Evolutionary conservation across 1,140 invertebrate genomes (phyloP).

Genomic region (Aleiodes sp.): DNA sequence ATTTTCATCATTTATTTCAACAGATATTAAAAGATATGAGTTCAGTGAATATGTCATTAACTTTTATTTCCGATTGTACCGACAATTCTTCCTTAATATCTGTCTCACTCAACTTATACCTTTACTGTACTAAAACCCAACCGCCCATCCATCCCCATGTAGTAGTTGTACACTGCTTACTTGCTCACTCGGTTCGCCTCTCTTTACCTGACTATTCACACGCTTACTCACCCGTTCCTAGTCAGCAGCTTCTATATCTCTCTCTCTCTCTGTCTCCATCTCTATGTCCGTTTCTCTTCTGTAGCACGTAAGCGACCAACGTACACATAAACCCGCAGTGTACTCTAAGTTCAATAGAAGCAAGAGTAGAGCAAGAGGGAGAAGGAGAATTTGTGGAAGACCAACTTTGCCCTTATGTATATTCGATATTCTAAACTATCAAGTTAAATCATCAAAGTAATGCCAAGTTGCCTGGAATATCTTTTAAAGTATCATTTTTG

Average conservation of each 20-base stretch:
- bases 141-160: constrained; percentile 8
- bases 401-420: constrained; percentile 6
- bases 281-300: constrained; percentile 25
- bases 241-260: constrained; percentile 2
- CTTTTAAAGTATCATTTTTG: too few species aligned
- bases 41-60: too few species aligned
- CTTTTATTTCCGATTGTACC: too few species aligned
- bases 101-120: neutral
- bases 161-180: constrained; percentile 14
- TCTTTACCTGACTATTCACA: constrained; percentile 29
- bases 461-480: neutral
- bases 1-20: too few species aligned
- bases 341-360: neutral
- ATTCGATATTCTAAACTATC: constrained; percentile 12
- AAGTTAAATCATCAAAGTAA: constrained; percentile 6
- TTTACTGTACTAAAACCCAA: constrained; percentile 3
- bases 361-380: neutral
- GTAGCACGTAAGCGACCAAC: neutral
- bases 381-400: neutral
- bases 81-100: constrained; percentile 15
- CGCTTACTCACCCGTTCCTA: constrained; percentile 23
- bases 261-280: neutral
- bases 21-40: too few species aligned
- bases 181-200: constrained; percentile 2
- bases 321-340: neutral